Evolutionary conservation across 2,888 invertebrate genomes (phyloP), one percentile per base, ranked within the genome.

Genomic region (Ctenicera cuprea): DNA sequence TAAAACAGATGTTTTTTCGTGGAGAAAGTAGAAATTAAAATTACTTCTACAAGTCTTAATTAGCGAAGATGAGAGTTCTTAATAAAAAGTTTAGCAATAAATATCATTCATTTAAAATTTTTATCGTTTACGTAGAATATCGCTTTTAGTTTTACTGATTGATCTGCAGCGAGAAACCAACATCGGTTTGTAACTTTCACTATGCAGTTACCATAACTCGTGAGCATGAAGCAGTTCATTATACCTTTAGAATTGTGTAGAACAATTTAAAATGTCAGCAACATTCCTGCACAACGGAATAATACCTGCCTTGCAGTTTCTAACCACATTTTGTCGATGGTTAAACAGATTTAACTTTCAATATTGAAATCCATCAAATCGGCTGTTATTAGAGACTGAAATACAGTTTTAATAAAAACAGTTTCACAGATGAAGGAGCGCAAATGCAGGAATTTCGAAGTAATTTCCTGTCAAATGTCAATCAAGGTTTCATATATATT

Each of bases 221-320:
- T 71, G 74, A 74, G 59, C 70, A 63, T 66, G 70, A 61, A 74
- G 66, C 54, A 63, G 63, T 73, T 73, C 68, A 68, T 69, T 73
- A 70, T 74, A 70, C 70, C 66, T 64, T 68, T 61, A 61, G 68
- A 54, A 64, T 57, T 43, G 62, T 69, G 67, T 37, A 48, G 54
- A 65, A 52, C 64, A 54, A 65, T 71, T 66, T 66, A 59, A 78
- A 78, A 78, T 78, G 78, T 78, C 78, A 78, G 78, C 77, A 66
- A 67, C 78, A 78, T 78, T 78, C 78, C 78, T 59, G 62, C 71
- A 59, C 71, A 38, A 20, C 54, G 20, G 74, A 71, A 68, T 74
- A 66, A 71, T 59, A 64, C 57, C 50, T 66, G 59, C 33, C 33
- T 22, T 20, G 59, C 59, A 38, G 38, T 59, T 59, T 59, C 59